A percentile compares a stretch with the other conserved stretches of the same genome.
Conservation (phyloP, 2,113 vertebrate genomes). For the Siniperca knerii region DNA sequence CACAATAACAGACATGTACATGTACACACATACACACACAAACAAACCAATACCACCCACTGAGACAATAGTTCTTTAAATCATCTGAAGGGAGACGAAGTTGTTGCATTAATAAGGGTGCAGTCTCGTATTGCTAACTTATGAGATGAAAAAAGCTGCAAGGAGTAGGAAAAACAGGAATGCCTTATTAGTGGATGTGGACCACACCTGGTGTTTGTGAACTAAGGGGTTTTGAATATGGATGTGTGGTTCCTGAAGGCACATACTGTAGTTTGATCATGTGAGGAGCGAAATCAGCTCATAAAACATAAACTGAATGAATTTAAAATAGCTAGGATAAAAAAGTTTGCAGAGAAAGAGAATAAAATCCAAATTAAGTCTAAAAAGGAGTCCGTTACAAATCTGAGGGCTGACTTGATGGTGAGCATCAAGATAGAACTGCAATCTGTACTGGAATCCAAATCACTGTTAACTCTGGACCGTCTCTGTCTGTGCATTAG, state of each 20-base stretch:
- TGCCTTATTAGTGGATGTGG: constrained; percentile 52
- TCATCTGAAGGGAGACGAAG: constrained; percentile 46
- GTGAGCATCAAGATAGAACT: neutral
- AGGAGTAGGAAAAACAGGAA: constrained; percentile 39
- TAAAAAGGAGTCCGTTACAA: neutral
- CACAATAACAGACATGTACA: constrained; percentile 16
- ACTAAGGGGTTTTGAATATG: constrained; percentile 24
- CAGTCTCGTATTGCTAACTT: constrained; percentile 19
- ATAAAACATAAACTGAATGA: neutral
- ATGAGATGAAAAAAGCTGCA: constrained; percentile 4
- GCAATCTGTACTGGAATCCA: neutral
- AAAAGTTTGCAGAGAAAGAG: neutral
- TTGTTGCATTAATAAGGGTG: constrained; percentile 72
- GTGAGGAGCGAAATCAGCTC: neutral
- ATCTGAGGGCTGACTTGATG: neutral
- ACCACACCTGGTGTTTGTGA: constrained; percentile 33
- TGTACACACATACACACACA: neutral
- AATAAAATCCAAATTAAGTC: neutral
- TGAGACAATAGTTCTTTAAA: constrained; percentile 52
- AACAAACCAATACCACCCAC: constrained; percentile 9
- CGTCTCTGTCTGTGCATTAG: constrained; percentile 3
- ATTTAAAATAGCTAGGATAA: neutral
- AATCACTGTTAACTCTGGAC: constrained; percentile 13
- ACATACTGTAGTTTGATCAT: constrained; percentile 7
- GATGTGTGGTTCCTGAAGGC: constrained; percentile 1